Evolutionary conservation across 2,113 vertebrate species (phyloP), one percentile per base, ranked within the genome.

Genomic region (Cricetomys ansorgei): DNA sequence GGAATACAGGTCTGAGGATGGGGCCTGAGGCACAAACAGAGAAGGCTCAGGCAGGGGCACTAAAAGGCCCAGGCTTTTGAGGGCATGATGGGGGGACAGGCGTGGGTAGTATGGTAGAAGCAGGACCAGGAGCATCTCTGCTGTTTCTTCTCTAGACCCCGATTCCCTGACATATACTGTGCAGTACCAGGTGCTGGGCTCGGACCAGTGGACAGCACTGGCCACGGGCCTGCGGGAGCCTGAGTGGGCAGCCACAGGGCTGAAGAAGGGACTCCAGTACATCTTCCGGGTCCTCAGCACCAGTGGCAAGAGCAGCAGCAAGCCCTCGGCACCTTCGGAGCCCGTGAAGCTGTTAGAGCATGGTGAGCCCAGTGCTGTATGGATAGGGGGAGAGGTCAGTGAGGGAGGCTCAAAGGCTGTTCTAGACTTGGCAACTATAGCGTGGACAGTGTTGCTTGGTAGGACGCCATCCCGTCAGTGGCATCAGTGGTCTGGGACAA

Each of bases 121-220:
- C 2, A 1, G 0, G 31, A 48, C 48, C 45, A 13, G 70, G 29
- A 87, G 48, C 27, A 6, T 25, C 57, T 86, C 45, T 40, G 62
- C 6, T 8, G 1, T 27, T 69, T 75, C 85, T 64, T 43, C 34
- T 37, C 64, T 98, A 99, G 99, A 99, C 91, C 99, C 99, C 21
- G 98, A 96, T 21, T 98, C 99, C 0, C 96, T 99, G 98, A 99
- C 99, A 95, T 99, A 99, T 27, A 98, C 99, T 1, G 98, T 99
- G 92, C 99, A 99, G 97, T 99, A 99, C 98, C 99, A 99, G 98
- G 99, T 99, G 34, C 94, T 99, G 85, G 99, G 99, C 88, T 99
- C 99, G 0, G 99, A 98, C 77, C 99, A 99, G 98, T 99, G 99
- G 99, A 99, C 98, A 13, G 99, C 99, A 34, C 98, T 99, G 75